These are phyloP conservation scores for Mionectes olivaceus DNA, from an alignment of 2,797 vertebrate species.

Conservation along the genomic window DNA sequence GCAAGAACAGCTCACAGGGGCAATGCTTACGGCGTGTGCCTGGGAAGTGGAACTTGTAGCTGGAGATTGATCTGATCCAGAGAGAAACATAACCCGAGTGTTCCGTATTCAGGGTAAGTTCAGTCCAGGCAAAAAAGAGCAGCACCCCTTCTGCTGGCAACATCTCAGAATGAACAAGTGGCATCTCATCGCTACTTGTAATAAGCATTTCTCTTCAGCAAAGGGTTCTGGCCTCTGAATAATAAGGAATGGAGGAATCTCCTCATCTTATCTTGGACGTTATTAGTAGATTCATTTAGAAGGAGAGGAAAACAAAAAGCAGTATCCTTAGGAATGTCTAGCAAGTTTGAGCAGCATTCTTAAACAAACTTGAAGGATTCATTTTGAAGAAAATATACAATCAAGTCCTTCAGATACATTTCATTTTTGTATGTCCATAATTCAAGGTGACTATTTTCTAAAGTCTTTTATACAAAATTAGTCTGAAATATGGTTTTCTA, in stretches of 20 bases:
- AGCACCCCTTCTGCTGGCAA: not conserved
- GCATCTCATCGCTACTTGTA: not conserved
- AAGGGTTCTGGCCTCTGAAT: not conserved
- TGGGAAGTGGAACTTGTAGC: not conserved
- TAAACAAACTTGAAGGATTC: not conserved
- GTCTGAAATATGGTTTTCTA: conserved; percentile 21
- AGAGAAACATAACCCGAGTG: not conserved
- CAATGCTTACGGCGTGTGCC: not conserved
- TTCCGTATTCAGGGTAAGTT: not conserved
- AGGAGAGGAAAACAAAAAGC: not conserved
- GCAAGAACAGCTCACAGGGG: not conserved
- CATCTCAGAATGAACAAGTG: not conserved
- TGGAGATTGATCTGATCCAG: not conserved
- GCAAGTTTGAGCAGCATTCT: not conserved
- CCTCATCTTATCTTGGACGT: not conserved
- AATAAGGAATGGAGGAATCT: not conserved
- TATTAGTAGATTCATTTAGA: not conserved
- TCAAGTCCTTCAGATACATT: not conserved
- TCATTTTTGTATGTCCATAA: conserved; percentile 23
- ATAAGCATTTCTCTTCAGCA: not conserved
- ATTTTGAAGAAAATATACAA: conserved; percentile 10
- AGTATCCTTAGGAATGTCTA: not conserved
- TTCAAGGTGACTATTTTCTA: conserved; percentile 53
- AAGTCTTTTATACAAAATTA: conserved; percentile 55
- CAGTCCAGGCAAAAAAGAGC: not conserved